These are phyloP conservation scores for Bryconaethiops microstoma DNA, from an alignment of 2,797 vertebrate species.

Conservation along the genomic window DNA sequence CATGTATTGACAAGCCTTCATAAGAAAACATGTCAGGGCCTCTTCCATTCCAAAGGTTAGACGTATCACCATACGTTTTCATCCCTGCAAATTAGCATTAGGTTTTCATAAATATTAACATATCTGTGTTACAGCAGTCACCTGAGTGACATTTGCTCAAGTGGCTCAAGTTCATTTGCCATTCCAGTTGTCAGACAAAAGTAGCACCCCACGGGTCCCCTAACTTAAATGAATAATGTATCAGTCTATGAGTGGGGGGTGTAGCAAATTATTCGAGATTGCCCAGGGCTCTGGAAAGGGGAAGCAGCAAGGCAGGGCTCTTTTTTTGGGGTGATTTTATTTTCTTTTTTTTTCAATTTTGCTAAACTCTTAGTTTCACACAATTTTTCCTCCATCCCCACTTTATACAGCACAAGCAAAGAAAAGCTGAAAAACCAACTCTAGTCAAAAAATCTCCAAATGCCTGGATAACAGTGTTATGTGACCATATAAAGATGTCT, in stretches of 20 bases:
- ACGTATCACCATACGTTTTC: conserved; percentile 18
- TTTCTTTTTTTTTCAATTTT: conserved; percentile 50
- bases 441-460: background rate
- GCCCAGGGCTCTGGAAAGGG: conserved; percentile 47
- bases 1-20: background rate
- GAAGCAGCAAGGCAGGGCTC: conserved; percentile 42
- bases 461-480: background rate
- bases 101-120: conserved; percentile 39
- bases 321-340: conserved; percentile 60
- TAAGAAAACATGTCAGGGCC: background rate
- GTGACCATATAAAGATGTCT: conserved; percentile 7
- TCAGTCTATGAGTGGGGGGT: conserved; percentile 43
- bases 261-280: conserved; percentile 61
- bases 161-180: conserved; percentile 23
- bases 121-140: conserved; percentile 17
- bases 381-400: background rate
- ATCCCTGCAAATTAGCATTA: conserved; percentile 22
- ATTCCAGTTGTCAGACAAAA: conserved; percentile 27
- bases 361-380: conserved; percentile 4
- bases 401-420: background rate
- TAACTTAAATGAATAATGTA: conserved; percentile 69
- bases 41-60: background rate
- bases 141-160: conserved; percentile 27
- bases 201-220: conserved; percentile 14
- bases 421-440: background rate